phyloP scores from a whole-genome alignment of 2,797 vertebrate genomes.

The Intellagama lesueurii region DNA sequence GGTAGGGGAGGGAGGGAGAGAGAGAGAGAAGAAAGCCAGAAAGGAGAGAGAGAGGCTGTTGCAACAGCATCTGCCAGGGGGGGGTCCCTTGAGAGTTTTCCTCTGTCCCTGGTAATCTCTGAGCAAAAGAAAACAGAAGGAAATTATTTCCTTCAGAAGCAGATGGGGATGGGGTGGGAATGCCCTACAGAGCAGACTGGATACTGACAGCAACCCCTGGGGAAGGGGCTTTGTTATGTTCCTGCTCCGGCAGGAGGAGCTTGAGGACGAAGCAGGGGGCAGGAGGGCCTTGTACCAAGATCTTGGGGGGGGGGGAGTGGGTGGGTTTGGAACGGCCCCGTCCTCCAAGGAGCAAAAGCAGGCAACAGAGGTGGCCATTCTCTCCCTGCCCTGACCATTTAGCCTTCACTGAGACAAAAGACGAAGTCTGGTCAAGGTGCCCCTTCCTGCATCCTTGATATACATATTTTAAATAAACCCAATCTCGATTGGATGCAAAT shows the following conservation, averaged over 20 bases:
- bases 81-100: neutral
- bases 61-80: neutral
- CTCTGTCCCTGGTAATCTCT: neutral
- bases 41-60: neutral
- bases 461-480: too few species aligned
- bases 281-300: too few species aligned
- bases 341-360: too few species aligned
- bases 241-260: too few species aligned
- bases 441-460: too few species aligned
- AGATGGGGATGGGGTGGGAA: neutral
- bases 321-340: too few species aligned
- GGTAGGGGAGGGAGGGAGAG: neutral
- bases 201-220: fast-evolving
- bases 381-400: neutral
- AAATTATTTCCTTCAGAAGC: neutral
- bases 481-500: neutral
- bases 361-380: too few species aligned
- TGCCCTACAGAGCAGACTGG: neutral
- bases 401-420: neutral
- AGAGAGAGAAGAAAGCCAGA: neutral
- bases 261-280: neutral
- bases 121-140: neutral
- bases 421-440: too few species aligned
- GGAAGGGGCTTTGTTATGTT: too few species aligned
- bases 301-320: too few species aligned